phyloP scores from a whole-genome alignment of 2,797 vertebrate genomes.

The Antennarius maculatus region DNA sequence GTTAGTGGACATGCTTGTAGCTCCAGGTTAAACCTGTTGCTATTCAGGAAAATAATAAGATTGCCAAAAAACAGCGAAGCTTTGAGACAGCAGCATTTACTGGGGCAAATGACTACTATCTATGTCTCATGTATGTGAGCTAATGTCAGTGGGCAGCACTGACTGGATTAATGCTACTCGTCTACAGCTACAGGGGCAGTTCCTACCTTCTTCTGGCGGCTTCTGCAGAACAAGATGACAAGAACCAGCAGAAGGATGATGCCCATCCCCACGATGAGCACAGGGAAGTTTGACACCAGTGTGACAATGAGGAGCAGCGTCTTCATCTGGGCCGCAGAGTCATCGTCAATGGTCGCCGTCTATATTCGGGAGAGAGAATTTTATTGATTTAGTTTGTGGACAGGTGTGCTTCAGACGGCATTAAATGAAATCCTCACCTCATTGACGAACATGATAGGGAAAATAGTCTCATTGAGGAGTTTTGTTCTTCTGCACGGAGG shows the following conservation, averaged over 20 bases:
- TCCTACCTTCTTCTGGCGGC: conserved; percentile 84
- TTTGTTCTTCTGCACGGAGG: conserved; percentile 72
- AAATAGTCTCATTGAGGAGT: conserved; percentile 81
- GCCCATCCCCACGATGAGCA: conserved; percentile 83
- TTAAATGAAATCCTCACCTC: conserved; percentile 74
- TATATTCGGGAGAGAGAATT: conserved; percentile 34
- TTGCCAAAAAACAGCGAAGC: conserved; percentile 32
- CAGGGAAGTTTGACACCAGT: conserved; percentile 82
- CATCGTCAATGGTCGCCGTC: conserved; percentile 84
- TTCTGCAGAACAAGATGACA: conserved; percentile 81
- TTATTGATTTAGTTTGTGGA: conserved; percentile 1
- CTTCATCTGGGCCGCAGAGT: conserved; percentile 81
- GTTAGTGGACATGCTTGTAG: conserved; percentile 63
- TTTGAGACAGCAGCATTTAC: conserved; percentile 6
- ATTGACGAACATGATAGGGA: conserved; percentile 87
- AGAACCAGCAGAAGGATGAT: conserved; percentile 82
- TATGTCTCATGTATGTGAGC: conserved; percentile 27
- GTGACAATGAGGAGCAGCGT: conserved; percentile 81
- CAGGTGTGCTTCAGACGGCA: background rate
- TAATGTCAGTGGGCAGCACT: conserved; percentile 43
- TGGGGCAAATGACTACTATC: conserved; percentile 6
- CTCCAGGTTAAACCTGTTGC: conserved; percentile 44
- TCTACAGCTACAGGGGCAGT: background rate
- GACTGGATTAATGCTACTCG: conserved; percentile 40
- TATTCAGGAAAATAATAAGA: conserved; percentile 38